phyloP scores from a whole-genome alignment of 2,888 invertebrate genomes.

The Allophyes oxyacanthae region DNA sequence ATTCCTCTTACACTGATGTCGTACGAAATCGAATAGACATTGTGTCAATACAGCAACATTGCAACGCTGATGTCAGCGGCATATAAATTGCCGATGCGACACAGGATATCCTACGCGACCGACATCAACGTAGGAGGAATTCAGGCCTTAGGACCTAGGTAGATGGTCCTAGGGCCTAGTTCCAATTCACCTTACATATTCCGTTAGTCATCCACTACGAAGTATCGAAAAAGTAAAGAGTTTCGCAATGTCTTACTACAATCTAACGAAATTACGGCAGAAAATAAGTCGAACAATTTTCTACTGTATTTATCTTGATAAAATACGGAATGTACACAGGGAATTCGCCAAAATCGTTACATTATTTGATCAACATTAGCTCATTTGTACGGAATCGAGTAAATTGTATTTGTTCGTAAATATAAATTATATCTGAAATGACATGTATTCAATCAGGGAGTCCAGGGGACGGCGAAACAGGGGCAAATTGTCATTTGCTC shows the following conservation, averaged over 20 bases:
- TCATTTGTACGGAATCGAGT: slow-evolving; percentile 24
- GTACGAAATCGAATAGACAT: too few species aligned
- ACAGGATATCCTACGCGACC: too few species aligned
- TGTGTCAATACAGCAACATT: too few species aligned
- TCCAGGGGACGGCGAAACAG: slow-evolving; percentile 11
- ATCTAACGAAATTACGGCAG: not conserved
- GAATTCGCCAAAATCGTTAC: slow-evolving; percentile 13
- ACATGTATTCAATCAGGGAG: slow-evolving; percentile 38
- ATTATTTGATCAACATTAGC: slow-evolving; percentile 34
- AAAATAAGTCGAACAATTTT: not conserved
- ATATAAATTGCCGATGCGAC: too few species aligned
- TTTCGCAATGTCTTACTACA: slow-evolving; percentile 2
- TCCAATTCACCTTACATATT: too few species aligned
- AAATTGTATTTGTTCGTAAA: slow-evolving; percentile 47
- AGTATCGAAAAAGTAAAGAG: slow-evolving; percentile 31
- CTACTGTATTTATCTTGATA: not conserved
- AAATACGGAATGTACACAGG: slow-evolving; percentile 14
- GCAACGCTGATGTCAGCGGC: too few species aligned
- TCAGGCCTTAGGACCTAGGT: too few species aligned
- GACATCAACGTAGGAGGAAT: too few species aligned
- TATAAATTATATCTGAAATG: slow-evolving; percentile 44
- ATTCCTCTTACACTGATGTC: too few species aligned
- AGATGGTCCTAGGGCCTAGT: too few species aligned
- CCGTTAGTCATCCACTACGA: slow-evolving; percentile 15
- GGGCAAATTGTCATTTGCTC: slow-evolving; percentile 40